Evolutionary conservation across 2,113 vertebrate species (phyloP).

Genomic region (Microtus ochrogaster): DNA sequence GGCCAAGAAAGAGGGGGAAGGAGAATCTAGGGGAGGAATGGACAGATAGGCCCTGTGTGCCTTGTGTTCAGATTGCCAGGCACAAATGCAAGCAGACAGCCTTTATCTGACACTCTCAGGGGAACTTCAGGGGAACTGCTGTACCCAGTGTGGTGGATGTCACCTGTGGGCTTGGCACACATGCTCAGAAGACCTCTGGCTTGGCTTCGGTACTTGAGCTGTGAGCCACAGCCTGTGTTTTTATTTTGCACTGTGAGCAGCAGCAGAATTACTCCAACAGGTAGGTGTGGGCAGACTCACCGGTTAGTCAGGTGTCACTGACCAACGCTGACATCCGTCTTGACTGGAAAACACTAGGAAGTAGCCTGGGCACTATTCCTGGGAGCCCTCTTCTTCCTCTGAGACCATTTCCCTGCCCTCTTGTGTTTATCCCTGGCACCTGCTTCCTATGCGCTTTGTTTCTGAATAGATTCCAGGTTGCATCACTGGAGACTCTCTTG

Average conservation of each 20-base stretch:
- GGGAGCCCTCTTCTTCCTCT: not conserved
- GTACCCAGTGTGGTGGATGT: not conserved
- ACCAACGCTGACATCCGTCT: not conserved
- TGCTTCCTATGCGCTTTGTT: slow-evolving; percentile 10
- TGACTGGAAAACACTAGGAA: not conserved
- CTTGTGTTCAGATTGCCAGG: not conserved
- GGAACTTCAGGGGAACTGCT: not conserved
- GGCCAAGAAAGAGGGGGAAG: slow-evolving; percentile 26
- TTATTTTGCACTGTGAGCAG: not conserved
- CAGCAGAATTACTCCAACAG: not conserved
- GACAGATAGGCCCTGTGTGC: not conserved
- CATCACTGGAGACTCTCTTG: not conserved
- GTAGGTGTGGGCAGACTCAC: not conserved
- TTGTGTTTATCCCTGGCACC: not conserved
- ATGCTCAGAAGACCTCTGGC: not conserved
- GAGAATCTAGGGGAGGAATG: not conserved
- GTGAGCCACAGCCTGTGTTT: not conserved
- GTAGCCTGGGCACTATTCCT: not conserved
- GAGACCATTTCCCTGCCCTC: not conserved
- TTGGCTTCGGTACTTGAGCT: not conserved
- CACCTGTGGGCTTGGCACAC: rapidly evolving
- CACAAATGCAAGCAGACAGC: not conserved
- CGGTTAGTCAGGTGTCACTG: slow-evolving; percentile 14
- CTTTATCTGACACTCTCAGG: not conserved
- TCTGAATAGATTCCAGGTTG: not conserved